Base-by-base conservation (phyloP, 2,888 invertebrate species). In the Pristionchus entomophagus region DNA sequence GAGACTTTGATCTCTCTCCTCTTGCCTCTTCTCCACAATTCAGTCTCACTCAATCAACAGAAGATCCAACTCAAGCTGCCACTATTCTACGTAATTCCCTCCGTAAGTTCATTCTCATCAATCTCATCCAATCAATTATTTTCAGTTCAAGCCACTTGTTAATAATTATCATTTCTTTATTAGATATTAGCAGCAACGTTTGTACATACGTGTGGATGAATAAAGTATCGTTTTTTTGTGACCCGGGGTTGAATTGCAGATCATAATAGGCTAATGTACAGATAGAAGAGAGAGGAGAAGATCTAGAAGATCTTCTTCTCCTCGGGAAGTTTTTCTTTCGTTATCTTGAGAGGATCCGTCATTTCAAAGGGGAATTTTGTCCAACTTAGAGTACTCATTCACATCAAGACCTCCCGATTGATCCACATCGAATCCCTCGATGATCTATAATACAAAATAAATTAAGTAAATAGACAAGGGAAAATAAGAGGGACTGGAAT, bases 301-400 rank as follows among this genome's bases (percentile, higher is more conserved):
- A 35, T 35, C n/a, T 81, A 81, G 81, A 81, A 53, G 19, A 19
- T 35, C 35, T 51, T 56, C 29, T 53, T 81, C 32, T 81, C 38
- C 32, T 38, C 35, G 10, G 81, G 51, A 51, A 53, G 29, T 38
- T 81, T 81, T 22, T 81, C 81, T 26, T 53, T 81, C 81, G 53
- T 81, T 17, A 6, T 41, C 38, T 59, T 51, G 17, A 84, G 32
- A 17, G 84, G 84, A 53, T 84, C 84, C 22, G 84, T 84, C 26
- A 69, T 49, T 22, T 84, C 84, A 17, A 84, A 84, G 45, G 84
- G 84, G 62, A 84, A 84, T 32, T 84, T 35, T 6, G 12, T 84
- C 84, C 84, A 84, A 29, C 29, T 84, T 84, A 32, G 49, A 69
- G 53, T 84, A 84, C 38, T 84, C 84, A 83, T 5, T 49, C 26